Base-by-base conservation (phyloP, 2,797 vertebrate genomes). In the Myotis vivesi region DNA sequence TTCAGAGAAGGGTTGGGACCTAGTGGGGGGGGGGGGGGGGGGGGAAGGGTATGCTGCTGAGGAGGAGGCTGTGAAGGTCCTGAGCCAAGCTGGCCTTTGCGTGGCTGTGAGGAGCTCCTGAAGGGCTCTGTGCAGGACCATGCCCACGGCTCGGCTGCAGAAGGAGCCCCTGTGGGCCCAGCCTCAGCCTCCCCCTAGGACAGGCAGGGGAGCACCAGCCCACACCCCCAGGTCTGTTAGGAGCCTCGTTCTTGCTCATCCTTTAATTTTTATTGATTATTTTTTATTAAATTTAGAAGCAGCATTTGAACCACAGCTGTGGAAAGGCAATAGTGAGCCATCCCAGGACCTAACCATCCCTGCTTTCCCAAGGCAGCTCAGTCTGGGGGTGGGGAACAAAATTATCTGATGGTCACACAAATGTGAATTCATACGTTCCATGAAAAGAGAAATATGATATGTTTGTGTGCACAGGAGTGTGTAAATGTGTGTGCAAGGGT, bases 91-190 rank as follows among this genome's bases (percentile, higher is more conserved):
- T 2, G 33, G 44, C 12, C 6, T 3, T 3, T 5, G 23, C 19
- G 30, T 23, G 15, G 64, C 2, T 1, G 2, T 0, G 41, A 46
- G 46, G 44, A 25, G 28, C 59, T n/a, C 11, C 28, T 15, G 30
- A 8, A 23, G 53, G 20, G 53, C 0, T 0, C 55, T 6, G 20
- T 9, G 30, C 0, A n/a, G 8, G 53, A 30, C n/a, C n/a, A 5
- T 2, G 33, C 25, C 16, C 2, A 0, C 0, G 2, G 28, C 11
- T 16, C 0, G 1, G 33, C 11, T 16, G 23, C 49, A 73, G 72
- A 41, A 51, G 44, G 36, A 46, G 28, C 19, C 46, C 46, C 1
- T 0, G 0, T n/a, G 17, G 55, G 8, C 36, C n/a, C 46, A 6
- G 16, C 36, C 64, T 73, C 80, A 23, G 66, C 3, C 4, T 53